Evolutionary conservation across 35 echinoderm and acorn worm genomes (phyloP).

Genomic region (Acanthaster planci): DNA sequence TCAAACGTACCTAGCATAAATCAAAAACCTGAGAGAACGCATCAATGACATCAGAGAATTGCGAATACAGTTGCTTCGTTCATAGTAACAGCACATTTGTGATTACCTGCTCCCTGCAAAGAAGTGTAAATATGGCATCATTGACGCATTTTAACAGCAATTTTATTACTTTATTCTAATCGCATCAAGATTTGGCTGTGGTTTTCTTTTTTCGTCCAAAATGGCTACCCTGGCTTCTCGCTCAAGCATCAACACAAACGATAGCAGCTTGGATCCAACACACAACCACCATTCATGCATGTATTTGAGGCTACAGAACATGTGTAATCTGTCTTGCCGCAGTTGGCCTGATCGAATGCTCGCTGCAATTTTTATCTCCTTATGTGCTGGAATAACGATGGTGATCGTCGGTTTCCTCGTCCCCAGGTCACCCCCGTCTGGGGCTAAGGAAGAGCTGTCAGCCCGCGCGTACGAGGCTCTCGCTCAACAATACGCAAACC

Average conservation of each 20-base stretch:
- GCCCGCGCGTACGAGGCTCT: conserved; percentile 47
- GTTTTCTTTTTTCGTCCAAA: neutral
- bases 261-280: neutral
- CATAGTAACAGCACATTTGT: too few relatives aligned
- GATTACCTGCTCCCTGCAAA: too few relatives aligned
- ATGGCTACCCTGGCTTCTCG: neutral
- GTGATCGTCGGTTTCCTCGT: conserved; percentile 1
- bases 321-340: neutral
- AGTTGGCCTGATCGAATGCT: neutral
- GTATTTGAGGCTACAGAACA: neutral
- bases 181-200: too few relatives aligned
- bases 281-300: neutral
- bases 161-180: too few relatives aligned
- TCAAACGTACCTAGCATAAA: too few relatives aligned
- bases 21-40: too few relatives aligned
- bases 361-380: neutral
- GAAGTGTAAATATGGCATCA: too few relatives aligned
- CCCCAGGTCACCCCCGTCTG: neutral
- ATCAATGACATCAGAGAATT: too few relatives aligned
- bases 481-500: neutral
- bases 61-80: too few relatives aligned
- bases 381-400: neutral
- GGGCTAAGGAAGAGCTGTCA: neutral
- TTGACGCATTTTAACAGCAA: too few relatives aligned
- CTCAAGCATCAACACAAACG: neutral